These are phyloP conservation scores for Ophraella communa DNA, from an alignment of 2,888 invertebrate species.

Conservation along the genomic window DNA sequence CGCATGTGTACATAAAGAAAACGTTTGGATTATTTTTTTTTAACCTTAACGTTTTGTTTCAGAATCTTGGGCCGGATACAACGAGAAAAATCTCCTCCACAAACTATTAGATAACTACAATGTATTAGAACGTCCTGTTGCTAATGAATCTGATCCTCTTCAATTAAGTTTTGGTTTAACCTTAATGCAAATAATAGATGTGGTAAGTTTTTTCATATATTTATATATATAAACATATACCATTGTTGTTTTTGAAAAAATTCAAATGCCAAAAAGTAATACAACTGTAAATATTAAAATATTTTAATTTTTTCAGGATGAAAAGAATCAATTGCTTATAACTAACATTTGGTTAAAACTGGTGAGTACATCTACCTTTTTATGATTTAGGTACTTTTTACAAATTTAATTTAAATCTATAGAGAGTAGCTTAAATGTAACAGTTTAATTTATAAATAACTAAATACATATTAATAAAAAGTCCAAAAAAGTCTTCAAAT, in stretches of 20 bases:
- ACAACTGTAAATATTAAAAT: neutral
- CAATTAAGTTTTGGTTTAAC: conserved; percentile 95
- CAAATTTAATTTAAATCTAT: no score
- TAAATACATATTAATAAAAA: no score
- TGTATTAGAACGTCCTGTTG: conserved; percentile 92
- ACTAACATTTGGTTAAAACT: conserved; percentile 97
- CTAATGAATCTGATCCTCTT: conserved; percentile 95
- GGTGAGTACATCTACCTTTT: conserved; percentile 69
- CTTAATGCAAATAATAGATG: conserved; percentile 97
- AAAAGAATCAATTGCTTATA: conserved; percentile 95
- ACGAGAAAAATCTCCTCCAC: conserved; percentile 91
- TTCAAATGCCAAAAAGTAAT: neutral
- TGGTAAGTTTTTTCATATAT: conserved; percentile 74
- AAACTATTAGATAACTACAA: conserved; percentile 92
- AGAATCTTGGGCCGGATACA: conserved; percentile 86
- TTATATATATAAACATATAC: no score
- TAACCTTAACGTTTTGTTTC: conserved; percentile 47
- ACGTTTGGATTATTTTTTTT: conserved; percentile 13
- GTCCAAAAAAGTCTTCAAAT: no score
- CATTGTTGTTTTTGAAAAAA: neutral
- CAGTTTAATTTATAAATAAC: no score
- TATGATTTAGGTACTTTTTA: neutral
- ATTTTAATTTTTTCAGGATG: conserved; percentile 74
- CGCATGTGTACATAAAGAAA: neutral
- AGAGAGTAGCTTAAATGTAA: no score